phyloP scores from a whole-genome alignment of 2,797 vertebrate genomes.

The Falco berigora region DNA sequence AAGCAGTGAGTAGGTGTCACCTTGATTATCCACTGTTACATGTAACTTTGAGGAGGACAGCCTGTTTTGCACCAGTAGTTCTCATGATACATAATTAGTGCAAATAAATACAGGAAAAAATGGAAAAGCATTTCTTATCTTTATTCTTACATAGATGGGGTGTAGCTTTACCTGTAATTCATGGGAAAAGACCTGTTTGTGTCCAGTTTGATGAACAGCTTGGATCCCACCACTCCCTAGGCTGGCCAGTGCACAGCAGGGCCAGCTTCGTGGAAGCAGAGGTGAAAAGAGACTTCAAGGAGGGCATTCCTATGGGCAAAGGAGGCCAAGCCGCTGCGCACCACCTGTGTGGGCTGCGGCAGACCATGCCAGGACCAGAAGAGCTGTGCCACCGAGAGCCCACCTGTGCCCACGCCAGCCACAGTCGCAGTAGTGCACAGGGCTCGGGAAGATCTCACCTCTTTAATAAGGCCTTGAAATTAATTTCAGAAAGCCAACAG shows the following conservation, averaged over 20 bases:
- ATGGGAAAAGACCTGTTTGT: neutral
- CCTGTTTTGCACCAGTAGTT: neutral
- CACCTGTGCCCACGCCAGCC: rapidly evolving
- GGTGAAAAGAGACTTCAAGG: neutral
- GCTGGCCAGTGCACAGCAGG: neutral
- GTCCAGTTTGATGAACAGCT: neutral
- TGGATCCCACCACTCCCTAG: neutral
- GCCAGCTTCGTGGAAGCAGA: neutral
- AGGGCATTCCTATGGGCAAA: neutral
- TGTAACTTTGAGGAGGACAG: neutral
- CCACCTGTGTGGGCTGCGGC: rapidly evolving
- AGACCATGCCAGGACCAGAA: neutral
- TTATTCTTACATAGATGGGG: neutral
- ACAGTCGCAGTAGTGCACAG: no score
- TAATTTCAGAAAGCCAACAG: neutral
- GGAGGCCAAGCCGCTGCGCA: neutral
- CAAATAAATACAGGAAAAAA: neutral
- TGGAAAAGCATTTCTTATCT: neutral
- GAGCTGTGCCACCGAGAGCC: neutral
- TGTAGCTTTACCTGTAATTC: neutral
- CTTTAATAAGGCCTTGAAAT: neutral
- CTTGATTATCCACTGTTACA: neutral
- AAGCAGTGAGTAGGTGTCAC: neutral
- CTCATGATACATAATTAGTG: neutral
- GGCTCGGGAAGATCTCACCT: neutral